Percentiles rank a stretch among this genome's conserved stretches.
Evolutionary conservation across 1,140 invertebrate species (phyloP).

Genomic region (Polypedilum pembai): DNA sequence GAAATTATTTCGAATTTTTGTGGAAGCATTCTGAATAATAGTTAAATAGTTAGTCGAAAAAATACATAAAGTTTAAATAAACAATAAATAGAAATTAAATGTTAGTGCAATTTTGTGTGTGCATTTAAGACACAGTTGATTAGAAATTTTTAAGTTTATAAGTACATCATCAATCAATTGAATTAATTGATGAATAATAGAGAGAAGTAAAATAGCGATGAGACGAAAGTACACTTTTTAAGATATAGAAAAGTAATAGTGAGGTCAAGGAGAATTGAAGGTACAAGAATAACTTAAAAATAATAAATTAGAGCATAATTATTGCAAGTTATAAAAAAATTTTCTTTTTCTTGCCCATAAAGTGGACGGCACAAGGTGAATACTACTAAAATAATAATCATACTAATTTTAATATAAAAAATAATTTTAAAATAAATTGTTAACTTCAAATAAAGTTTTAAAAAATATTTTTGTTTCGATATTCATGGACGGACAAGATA

Average conservation of each 20-base stretch:
- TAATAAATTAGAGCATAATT: background rate
- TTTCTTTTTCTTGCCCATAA: background rate
- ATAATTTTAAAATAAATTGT: too few relatives aligned
- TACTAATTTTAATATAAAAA: background rate
- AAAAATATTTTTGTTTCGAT: background rate
- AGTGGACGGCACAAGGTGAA: background rate
- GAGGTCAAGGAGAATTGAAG: background rate
- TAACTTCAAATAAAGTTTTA: background rate
- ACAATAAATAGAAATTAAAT: too few relatives aligned
- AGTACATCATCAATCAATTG: background rate
- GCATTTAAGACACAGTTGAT: too few relatives aligned
- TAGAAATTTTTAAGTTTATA: too few relatives aligned
- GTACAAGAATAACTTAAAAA: background rate
- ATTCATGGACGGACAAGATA: background rate
- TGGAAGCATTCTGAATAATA: too few relatives aligned
- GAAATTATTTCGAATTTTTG: too few relatives aligned
- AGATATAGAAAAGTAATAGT: background rate
- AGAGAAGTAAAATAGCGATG: background rate
- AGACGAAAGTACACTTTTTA: too few relatives aligned
- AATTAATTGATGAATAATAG: constrained; percentile 19
- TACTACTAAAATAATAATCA: background rate
- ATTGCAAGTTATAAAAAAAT: background rate
- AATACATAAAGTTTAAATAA: too few relatives aligned
- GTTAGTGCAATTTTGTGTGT: too few relatives aligned
- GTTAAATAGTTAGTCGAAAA: too few relatives aligned